Conservation (phyloP, 2,113 vertebrate species). For the Picathartes gymnocephalus region DNA sequence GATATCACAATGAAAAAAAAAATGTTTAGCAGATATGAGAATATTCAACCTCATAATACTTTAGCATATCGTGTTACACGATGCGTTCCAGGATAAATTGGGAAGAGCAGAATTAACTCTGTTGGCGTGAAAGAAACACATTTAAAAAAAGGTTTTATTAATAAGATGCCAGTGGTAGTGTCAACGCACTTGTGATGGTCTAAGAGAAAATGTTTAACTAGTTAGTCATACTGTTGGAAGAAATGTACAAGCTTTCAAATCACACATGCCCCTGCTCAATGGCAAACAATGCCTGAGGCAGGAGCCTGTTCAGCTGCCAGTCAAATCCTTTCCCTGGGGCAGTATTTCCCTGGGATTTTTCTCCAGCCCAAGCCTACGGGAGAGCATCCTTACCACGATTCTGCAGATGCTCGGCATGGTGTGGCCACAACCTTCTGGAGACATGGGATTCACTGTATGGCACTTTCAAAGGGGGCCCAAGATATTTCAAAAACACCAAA, state of each 20-base stretch:
- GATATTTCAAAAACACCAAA: neutral
- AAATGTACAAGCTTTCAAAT: neutral
- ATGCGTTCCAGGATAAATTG: neutral
- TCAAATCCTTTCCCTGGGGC: neutral
- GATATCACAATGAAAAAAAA: neutral
- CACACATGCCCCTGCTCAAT: neutral
- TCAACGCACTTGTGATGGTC: neutral
- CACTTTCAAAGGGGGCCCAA: neutral
- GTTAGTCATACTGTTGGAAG: neutral
- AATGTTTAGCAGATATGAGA: neutral
- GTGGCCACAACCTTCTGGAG: neutral
- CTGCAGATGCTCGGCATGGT: neutral
- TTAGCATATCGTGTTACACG: neutral
- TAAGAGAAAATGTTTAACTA: neutral
- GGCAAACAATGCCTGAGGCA: neutral
- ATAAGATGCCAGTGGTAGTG: neutral
- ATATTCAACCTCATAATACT: neutral
- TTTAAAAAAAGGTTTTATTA: neutral
- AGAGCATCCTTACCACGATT: neutral
- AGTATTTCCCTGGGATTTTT: neutral
- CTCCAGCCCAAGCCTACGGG: neutral
- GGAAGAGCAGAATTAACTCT: neutral
- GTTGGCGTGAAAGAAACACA: neutral
- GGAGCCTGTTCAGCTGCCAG: neutral
- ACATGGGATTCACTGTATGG: fast-evolving